Conservation (phyloP, 2,797 vertebrate genomes). For the Poecilia gillii region DNA sequence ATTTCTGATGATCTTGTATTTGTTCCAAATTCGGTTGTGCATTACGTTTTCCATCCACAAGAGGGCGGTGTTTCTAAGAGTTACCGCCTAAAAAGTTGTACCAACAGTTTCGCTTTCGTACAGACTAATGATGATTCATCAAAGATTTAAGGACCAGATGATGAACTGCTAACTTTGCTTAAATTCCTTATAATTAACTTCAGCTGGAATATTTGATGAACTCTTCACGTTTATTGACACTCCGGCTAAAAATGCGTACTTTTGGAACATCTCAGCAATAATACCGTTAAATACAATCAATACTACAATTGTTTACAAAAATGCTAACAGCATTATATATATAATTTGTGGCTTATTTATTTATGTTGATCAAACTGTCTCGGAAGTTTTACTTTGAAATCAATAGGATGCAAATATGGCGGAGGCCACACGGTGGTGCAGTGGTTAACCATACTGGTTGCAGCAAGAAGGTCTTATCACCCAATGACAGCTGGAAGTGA, state of each 20-base stretch:
- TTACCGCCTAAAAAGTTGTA: neutral
- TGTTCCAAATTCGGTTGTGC: neutral
- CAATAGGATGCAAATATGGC: neutral
- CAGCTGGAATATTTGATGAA: neutral
- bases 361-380: neutral
- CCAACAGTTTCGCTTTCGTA: neutral
- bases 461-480: neutral
- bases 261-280: neutral
- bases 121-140: neutral
- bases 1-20: neutral
- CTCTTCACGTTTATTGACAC: neutral
- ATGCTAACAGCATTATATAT: neutral
- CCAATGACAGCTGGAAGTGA: neutral
- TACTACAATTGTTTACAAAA: neutral
- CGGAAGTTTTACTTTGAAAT: neutral
- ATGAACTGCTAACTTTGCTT: neutral
- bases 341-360: neutral
- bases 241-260: neutral
- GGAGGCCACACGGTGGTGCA: neutral
- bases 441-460: neutral
- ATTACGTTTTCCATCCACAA: slow-evolving; percentile 32
- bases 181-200: neutral
- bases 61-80: slow-evolving; percentile 34
- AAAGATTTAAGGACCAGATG: neutral
- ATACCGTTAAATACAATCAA: neutral